Percentiles rank a stretch among this genome's conserved stretches.
Conservation (phyloP, 2,888 invertebrate species). For the Itoplectis maculator region DNA sequence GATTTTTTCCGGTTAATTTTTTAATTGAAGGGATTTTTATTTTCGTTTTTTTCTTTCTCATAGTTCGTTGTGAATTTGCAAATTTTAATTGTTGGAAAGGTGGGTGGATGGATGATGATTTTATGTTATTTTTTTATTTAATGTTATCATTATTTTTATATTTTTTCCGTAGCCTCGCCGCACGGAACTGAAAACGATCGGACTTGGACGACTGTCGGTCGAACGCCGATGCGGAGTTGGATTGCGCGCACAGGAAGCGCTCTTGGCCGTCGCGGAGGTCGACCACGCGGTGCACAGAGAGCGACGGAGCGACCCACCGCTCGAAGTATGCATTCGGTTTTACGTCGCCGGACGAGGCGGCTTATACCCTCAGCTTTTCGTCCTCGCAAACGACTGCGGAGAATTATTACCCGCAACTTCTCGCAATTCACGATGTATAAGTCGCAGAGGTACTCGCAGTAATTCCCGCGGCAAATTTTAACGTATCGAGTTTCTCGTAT, state of each 20-base stretch:
- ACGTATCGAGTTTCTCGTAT: constrained; percentile 83
- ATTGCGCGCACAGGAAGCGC: constrained; percentile 15
- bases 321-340: constrained; percentile 71
- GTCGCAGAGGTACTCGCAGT: constrained; percentile 70
- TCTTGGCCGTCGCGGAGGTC: constrained; percentile 21
- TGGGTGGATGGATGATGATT: neutral
- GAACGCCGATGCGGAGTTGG: constrained; percentile 43
- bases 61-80: too few relatives aligned
- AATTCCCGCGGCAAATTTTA: constrained; percentile 80
- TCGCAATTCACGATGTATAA: constrained; percentile 58
- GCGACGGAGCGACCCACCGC: constrained; percentile 75
- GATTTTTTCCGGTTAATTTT: too few relatives aligned
- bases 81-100: too few relatives aligned
- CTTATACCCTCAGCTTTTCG: constrained; percentile 73
- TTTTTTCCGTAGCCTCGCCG: neutral
- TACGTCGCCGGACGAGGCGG: constrained; percentile 75
- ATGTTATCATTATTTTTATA: constrained; percentile 7
- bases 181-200: neutral
- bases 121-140: too few relatives aligned
- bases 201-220: neutral
- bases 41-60: too few relatives aligned
- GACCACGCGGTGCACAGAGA: constrained; percentile 71
- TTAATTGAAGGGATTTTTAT: too few relatives aligned
- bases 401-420: constrained; percentile 61
- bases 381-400: constrained; percentile 55